A percentile compares a stretch with the other conserved stretches of the same genome.
Conservation (phyloP, 2,797 vertebrate genomes). For the Capromys pilorides region DNA sequence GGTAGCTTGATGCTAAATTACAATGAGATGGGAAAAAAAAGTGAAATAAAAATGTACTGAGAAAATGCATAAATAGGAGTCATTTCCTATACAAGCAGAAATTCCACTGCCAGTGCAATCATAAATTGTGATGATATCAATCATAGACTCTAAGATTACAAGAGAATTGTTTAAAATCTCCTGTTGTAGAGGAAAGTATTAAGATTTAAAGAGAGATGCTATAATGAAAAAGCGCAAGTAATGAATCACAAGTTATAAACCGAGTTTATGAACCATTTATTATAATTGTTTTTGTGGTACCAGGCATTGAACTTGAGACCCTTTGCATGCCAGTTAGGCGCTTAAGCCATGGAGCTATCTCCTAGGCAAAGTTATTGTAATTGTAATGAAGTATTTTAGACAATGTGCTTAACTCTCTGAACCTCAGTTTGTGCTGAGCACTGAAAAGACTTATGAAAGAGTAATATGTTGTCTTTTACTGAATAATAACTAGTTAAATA, state of each 20-base stretch:
- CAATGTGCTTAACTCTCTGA: neutral
- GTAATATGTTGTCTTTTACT: neutral
- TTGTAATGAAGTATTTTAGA: neutral
- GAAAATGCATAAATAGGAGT: neutral
- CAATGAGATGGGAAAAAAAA: too few relatives aligned
- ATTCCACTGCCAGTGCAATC: neutral
- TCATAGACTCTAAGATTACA: neutral
- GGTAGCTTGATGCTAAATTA: too few relatives aligned
- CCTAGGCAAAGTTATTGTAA: too few relatives aligned
- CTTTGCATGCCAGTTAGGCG: too few relatives aligned
- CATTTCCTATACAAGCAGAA: constrained; percentile 56
- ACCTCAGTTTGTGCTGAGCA: neutral
- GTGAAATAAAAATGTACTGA: constrained; percentile 22
- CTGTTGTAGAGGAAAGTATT: constrained; percentile 14
- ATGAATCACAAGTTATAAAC: neutral
- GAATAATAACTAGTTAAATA: neutral
- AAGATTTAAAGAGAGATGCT: neutral
- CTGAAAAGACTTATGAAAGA: neutral
- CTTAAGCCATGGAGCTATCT: too few relatives aligned
- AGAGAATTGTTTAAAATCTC: constrained; percentile 9
- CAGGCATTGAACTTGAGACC: too few relatives aligned
- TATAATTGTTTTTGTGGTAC: too few relatives aligned
- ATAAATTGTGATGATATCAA: neutral
- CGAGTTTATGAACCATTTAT: neutral
- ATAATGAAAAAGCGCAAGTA: neutral